Base-by-base conservation (phyloP, 1,140 invertebrate genomes). In the Penaeus indicus region DNA sequence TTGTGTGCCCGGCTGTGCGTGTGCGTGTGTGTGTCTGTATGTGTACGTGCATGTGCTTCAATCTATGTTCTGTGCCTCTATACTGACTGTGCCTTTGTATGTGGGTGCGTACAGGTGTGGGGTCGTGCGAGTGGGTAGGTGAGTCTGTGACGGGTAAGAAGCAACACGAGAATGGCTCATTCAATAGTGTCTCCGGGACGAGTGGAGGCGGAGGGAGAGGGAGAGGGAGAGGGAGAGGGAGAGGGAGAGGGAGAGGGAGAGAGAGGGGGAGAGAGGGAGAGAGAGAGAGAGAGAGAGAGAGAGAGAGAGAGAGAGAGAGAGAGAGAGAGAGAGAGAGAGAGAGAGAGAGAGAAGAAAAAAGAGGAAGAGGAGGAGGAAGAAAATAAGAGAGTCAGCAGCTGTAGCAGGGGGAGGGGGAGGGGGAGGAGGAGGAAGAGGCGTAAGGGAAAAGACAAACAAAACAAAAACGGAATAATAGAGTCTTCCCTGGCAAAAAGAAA, bases 251-350 rank as follows among this genome's bases (percentile, higher is more conserved):
- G n/a, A n/a, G n/a, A n/a, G n/a, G n/a, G n/a, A n/a, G n/a, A n/a
- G n/a, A 80, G 16, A 80, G 32, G n/a, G 32, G 11, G n/a, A 1
- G 10, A 79, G 38, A 79, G n/a, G 19, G n/a, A 25, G 77, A 69
- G 67, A 13, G 67, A 69, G 67, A 69, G 67, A 69, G 67, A 3
- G 67, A 69, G 79, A 81, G 79, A 81, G 79, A 61, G 79, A 81
- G 38, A 60, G 79, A 60, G 79, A 60, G 79, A 60, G 79, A 60
- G 79, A 42, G 64, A 82, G 80, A 82, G 38, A 38, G 38, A 82
- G 61, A 82, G 21, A 63, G 38, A 63, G 80, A 84, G 61, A 38
- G 32, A 84, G 81, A 84, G 32, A 27, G 63, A 84, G 81, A 63
- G 42, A 54, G 67, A 72, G 47, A 84, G 64, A 60, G n/a, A 22